These are phyloP conservation scores for Drosophila percnosoma DNA, from an alignment of 2,888 invertebrate species.

Conservation along the genomic window DNA sequence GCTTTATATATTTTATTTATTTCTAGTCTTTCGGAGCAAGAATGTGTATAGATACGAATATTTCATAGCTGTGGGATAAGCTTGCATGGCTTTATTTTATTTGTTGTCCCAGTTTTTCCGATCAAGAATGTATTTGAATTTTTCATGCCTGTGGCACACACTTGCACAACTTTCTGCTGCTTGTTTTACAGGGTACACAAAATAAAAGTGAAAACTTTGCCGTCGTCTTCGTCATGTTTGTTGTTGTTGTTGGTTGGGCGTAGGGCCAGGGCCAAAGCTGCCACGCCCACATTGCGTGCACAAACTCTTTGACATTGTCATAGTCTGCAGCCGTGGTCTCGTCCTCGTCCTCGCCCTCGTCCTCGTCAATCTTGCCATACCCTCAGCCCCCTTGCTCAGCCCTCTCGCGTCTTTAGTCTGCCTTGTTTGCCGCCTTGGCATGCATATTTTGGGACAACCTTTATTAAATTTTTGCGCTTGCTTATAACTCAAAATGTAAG, in stretches of 20 bases:
- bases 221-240: constrained; percentile 25
- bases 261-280: constrained; percentile 53
- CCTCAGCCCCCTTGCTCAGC: not conserved
- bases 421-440: constrained; percentile 21
- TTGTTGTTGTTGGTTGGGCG: constrained; percentile 32
- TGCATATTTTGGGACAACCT: constrained; percentile 64
- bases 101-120: not conserved
- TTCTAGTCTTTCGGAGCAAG: not conserved
- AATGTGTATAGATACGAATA: not conserved
- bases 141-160: not conserved
- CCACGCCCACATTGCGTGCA: constrained; percentile 77
- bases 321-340: constrained; percentile 54
- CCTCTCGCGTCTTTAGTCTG: constrained; percentile 22
- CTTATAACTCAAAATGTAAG: constrained; percentile 80
- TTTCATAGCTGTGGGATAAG: not conserved
- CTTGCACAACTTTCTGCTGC: not conserved
- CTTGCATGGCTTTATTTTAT: not conserved
- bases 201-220: constrained; percentile 69
- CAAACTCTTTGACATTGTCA: constrained; percentile 81
- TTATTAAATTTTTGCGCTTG: constrained; percentile 79
- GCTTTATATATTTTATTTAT: too few relatives aligned
- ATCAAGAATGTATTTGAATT: not conserved
- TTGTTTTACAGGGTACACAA: constrained; percentile 15
- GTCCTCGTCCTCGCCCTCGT: constrained; percentile 9
- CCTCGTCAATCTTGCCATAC: constrained; percentile 19